Base-by-base conservation (phyloP, 1,140 invertebrate genomes). In the Zaprionus vittiger region DNA sequence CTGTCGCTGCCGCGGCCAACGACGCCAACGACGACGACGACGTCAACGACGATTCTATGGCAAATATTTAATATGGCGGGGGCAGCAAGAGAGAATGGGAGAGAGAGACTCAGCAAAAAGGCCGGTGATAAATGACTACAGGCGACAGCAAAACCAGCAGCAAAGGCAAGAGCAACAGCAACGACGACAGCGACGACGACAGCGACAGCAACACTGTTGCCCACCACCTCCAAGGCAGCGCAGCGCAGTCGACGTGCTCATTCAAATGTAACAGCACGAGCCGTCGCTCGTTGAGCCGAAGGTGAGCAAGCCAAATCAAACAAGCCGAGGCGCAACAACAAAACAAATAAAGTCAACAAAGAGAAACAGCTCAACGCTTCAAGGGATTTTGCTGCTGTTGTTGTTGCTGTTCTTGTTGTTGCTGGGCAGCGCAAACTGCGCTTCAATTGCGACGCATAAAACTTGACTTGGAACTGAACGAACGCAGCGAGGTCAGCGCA, bases 191-290 rank as follows among this genome's bases (percentile, higher is more conserved):
- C 37, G 44, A n/a, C n/a, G 7, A 26, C 72, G 14, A 38, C 55
- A 41, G 14, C 55, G 47, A 49, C 67, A 62, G 38, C 68, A 34
- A 77, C 60, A 66, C 60, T 70, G 73, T 55, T 70, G 72, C 52
- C 66, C 49, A 62, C 66, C 65, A 62, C 34, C 72, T 69, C 54
- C 41, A 67, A 17, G 24, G n/a, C 38, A 71, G 34, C 31, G 15
- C 38, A 71, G 20, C 31, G 59, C 71, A 62, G 72, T 57, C 26
- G 44, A 71, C 80, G 83, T 90, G 85, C 81, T 84, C 85, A 89
- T 89, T 89, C 84, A 89, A 89, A 89, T 89, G 84, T 84, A 89
- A 89, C 84, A 89, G 85, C 84, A 89, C 84, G 84, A 87, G 83
- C 66, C 79, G 65, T 68, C 52, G 73, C 62, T 52, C 71, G 74